phyloP scores from a whole-genome alignment of 2,113 vertebrate species.

The Brachyhypopomus gauderio region DNA sequence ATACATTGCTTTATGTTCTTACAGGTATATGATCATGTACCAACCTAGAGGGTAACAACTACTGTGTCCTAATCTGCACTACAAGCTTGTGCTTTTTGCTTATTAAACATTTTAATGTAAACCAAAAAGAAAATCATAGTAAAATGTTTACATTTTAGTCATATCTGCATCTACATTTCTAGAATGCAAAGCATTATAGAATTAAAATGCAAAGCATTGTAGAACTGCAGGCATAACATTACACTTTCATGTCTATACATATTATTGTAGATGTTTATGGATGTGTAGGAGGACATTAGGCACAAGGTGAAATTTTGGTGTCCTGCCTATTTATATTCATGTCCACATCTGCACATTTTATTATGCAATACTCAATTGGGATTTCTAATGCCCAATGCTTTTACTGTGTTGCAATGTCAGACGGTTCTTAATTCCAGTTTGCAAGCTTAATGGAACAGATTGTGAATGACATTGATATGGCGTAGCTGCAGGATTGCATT shows the following conservation, averaged over 20 bases:
- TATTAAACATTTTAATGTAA: too few species aligned
- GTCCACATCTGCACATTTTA: slow-evolving; percentile 2
- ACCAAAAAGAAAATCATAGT: too few species aligned
- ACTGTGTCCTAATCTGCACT: too few species aligned
- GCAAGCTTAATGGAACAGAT: neutral
- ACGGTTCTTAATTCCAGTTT: neutral
- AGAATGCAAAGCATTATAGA: neutral
- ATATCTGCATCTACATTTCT: neutral
- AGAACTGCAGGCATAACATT: neutral
- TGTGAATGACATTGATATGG: slow-evolving; percentile 5
- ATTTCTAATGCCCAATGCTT: neutral
- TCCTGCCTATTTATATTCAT: slow-evolving; percentile 16
- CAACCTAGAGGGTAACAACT: too few species aligned
- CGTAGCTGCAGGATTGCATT: slow-evolving; percentile 10
- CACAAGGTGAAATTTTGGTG: slow-evolving; percentile 9
- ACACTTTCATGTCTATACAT: neutral
- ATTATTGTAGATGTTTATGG: slow-evolving; percentile 5
- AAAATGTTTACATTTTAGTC: neutral
- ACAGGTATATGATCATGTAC: too few species aligned
- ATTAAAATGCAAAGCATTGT: neutral
- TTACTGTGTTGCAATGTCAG: slow-evolving; percentile 25
- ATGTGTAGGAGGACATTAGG: neutral
- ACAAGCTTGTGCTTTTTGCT: too few species aligned
- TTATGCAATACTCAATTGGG: neutral
- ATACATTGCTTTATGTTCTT: too few species aligned